Percentiles rank a stretch among this genome's conserved stretches.
phyloP scores from a whole-genome alignment of 2,797 vertebrate species.

The Tympanoctomys barrerae region DNA sequence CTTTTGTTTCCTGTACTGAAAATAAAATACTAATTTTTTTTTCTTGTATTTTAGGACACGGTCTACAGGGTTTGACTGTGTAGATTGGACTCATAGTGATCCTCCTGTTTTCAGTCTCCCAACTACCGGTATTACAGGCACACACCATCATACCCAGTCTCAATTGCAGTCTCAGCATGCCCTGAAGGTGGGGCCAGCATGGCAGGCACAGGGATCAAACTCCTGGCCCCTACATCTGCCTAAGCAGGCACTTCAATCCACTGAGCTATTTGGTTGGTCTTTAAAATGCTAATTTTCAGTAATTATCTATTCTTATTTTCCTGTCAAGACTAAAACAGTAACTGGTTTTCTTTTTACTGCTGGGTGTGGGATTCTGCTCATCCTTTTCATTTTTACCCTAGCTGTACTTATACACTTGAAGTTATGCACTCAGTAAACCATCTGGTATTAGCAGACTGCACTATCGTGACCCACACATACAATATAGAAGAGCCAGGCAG shows the following conservation, averaged over 20 bases:
- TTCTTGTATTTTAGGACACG: neutral
- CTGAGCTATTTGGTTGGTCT: no score
- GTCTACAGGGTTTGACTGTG: no score
- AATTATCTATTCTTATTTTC: neutral
- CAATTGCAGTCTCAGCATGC: no score
- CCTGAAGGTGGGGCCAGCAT: no score
- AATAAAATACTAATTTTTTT: neutral
- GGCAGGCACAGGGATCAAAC: no score
- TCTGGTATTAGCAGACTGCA: accelerated
- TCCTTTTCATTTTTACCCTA: neutral
- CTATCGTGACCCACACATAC: neutral
- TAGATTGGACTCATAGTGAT: no score
- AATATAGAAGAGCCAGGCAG: neutral
- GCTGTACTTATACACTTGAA: neutral
- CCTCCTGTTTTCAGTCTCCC: no score
- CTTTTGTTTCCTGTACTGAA: neutral
- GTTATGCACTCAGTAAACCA: no score
- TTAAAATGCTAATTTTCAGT: neutral
- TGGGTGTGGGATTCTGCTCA: neutral
- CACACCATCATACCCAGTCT: no score
- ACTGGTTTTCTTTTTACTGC: neutral
- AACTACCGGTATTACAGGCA: no score
- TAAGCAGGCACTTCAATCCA: no score
- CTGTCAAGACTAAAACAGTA: neutral
- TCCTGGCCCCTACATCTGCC: no score